phyloP scores from a whole-genome alignment of 2,888 invertebrate genomes.

The Chorisops tibialis region DNA sequence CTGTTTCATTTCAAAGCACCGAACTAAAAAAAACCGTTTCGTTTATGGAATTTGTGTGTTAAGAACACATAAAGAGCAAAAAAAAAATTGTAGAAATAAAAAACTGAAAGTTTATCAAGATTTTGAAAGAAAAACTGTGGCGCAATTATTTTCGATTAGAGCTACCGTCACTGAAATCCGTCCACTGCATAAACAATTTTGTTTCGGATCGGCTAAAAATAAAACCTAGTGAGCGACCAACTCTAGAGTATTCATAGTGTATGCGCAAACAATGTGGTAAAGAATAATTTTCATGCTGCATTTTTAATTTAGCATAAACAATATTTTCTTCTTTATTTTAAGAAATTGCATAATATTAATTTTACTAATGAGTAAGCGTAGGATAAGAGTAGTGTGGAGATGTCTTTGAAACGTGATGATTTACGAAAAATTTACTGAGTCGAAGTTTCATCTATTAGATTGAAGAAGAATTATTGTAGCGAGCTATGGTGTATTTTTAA shows the following conservation, averaged over 20 bases:
- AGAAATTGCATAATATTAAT: slow-evolving; percentile 36
- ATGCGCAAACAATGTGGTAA: no score
- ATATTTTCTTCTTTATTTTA: slow-evolving; percentile 45
- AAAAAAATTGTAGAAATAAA: not conserved
- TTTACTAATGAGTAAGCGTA: no score
- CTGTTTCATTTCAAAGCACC: not conserved
- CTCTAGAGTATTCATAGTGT: no score
- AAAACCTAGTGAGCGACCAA: slow-evolving; percentile 4
- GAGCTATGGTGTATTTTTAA: no score
- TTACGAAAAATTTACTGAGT: no score
- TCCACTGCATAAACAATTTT: slow-evolving; percentile 31
- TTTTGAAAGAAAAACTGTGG: slow-evolving; percentile 1
- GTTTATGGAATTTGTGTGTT: not conserved
- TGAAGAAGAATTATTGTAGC: no score
- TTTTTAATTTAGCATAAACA: slow-evolving; percentile 44
- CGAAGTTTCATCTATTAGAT: no score
- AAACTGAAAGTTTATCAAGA: slow-evolving; percentile 6
- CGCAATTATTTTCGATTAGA: slow-evolving; percentile 18
- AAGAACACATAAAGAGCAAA: not conserved
- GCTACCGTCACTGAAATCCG: slow-evolving; percentile 39
- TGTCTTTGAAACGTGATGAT: no score
- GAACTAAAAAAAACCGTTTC: not conserved
- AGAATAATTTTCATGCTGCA: no score
- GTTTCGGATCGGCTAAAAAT: slow-evolving; percentile 14
- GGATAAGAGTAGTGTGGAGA: no score